Base-by-base conservation (phyloP, 2,113 vertebrate species). In the Heterocephalus glaber region DNA sequence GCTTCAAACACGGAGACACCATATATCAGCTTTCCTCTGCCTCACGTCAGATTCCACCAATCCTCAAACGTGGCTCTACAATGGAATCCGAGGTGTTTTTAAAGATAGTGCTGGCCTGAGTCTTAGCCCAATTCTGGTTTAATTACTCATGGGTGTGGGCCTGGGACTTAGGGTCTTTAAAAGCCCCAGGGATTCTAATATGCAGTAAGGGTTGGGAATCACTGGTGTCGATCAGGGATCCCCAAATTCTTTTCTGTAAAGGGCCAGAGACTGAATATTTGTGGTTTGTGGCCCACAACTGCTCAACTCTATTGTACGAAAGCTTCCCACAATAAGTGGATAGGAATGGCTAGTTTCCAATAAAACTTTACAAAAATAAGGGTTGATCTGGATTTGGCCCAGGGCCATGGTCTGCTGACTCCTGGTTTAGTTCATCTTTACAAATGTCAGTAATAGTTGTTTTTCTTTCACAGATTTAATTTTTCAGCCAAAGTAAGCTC, bases 251-350 rank as follows among this genome's bases (percentile, higher is more conserved):
- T 87, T 66, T 88, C 49, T 49, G 3, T 28, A 81, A 77, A 96
- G 70, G 7, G 26, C 1, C 13, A 70, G 58, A 84, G 33, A 86
- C 8, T 35, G 82, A 58, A 84, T 65, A 92, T 6, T 85, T 90
- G 79, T 90, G 60, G 8, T 65, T 86, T 94, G 9, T 12, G 38
- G 77, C 38, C 17, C 11, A 87, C 47, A 92, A 28, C 35, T 92
- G 60, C n/a, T 89, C 82, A 94, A 56, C 22, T 77, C n/a, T 92
- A 44, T 60, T 77, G n/a, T 76, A 72, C 52, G 47, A 58, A 92
- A 72, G 14, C 66, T 68, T 52, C 56, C 11, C 3, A 38, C 68
- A 11, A 79, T 56, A 82, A 90, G 83, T 52, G 17, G 90, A 54
- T n/a, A 70, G 26, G 44, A 90, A 22, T 41, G 70, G 4, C 20